phyloP scores from a whole-genome alignment of 2,797 vertebrate species.

The Chiloscyllium punctatum region DNA sequence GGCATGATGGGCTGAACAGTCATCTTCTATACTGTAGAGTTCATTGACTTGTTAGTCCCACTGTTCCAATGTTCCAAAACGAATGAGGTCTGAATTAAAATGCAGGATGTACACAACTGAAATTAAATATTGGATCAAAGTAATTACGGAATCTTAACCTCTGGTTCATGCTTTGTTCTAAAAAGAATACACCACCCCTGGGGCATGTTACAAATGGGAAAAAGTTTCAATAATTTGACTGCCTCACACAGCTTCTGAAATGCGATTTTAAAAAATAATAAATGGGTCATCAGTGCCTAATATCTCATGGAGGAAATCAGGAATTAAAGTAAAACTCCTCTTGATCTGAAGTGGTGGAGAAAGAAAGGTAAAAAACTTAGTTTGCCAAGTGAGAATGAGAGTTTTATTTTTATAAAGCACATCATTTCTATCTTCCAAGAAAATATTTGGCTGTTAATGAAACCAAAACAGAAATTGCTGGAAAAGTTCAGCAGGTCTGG shows the following conservation, averaged over 20 bases:
- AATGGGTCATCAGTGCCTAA: not conserved
- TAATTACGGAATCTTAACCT: not conserved
- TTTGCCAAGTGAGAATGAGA: not conserved
- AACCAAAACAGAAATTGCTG: not conserved
- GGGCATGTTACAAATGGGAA: not conserved
- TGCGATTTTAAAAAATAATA: not conserved
- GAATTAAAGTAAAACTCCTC: no score
- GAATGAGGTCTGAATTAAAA: not conserved
- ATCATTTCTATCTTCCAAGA: not conserved
- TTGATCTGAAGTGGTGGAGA: no score
- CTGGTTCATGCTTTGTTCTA: not conserved
- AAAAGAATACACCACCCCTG: not conserved
- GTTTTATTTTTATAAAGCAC: not conserved
- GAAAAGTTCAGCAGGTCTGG: no score
- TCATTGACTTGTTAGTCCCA: not conserved
- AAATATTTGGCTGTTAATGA: no score
- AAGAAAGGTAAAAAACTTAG: not conserved
- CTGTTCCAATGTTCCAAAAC: not conserved
- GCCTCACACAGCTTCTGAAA: not conserved
- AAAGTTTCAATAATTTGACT: not conserved
- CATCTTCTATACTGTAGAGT: not conserved
- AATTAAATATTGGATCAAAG: not conserved
- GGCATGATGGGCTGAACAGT: not conserved
- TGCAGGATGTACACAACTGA: not conserved
- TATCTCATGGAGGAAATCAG: not conserved